Evolutionary conservation across 2,797 vertebrate species (phyloP).

Genomic region (Pyrocephalus nanus): DNA sequence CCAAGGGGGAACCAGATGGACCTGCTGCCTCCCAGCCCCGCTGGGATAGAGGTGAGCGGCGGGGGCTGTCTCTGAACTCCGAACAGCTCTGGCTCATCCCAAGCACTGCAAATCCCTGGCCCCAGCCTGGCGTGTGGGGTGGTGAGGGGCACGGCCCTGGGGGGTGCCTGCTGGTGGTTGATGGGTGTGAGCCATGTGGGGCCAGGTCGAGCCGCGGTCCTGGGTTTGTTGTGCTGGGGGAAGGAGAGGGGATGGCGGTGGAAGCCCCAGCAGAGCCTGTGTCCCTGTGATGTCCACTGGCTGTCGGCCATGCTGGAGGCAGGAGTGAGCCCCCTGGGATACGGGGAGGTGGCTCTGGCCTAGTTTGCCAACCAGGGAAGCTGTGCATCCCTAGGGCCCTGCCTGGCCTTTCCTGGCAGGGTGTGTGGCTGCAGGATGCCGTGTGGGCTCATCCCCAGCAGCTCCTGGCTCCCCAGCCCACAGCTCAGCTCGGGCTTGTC

Average conservation of each 20-base stretch:
- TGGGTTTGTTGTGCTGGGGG: not conserved
- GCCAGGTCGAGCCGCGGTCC: not conserved
- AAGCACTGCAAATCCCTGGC: not conserved
- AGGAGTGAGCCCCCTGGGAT: not conserved
- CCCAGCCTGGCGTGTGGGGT: rapidly evolving
- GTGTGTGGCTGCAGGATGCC: rapidly evolving
- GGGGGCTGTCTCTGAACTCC: not conserved
- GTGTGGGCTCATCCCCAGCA: rapidly evolving
- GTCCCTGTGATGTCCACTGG: not conserved
- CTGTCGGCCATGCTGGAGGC: not conserved
- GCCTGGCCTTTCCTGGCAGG: not conserved
- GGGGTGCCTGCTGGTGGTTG: rapidly evolving
- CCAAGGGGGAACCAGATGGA: not conserved
- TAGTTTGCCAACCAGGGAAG: not conserved
- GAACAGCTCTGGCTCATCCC: rapidly evolving
- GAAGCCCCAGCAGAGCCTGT: not conserved
- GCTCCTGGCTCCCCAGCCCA: rapidly evolving
- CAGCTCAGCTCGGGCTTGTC: not conserved
- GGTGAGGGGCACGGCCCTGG: rapidly evolving
- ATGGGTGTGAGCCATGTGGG: not conserved
- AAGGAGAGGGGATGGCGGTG: rapidly evolving
- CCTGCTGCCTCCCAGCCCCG: not conserved
- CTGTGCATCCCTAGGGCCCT: not conserved
- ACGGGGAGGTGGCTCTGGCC: not conserved
- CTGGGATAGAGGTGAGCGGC: not conserved